Evolutionary conservation across 53 echinoderm and acorn worm genomes (phyloP).

Genomic region (Arbacia lixula): DNA sequence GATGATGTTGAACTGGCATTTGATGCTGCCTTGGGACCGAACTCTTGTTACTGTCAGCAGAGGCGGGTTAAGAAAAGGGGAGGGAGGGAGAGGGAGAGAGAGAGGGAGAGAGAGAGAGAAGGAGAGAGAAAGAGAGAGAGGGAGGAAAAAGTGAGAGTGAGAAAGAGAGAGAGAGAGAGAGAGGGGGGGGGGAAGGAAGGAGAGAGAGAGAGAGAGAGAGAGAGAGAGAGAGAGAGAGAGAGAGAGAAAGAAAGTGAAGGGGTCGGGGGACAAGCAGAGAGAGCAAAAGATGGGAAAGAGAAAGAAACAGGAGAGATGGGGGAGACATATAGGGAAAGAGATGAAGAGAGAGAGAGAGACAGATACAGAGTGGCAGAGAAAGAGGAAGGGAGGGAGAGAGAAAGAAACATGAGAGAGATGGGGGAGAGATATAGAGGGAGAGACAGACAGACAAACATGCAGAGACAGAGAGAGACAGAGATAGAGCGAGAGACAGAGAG

Average conservation of each 20-base stretch:
- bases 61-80: not conserved
- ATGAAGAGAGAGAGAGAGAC: not conserved
- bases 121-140: not conserved
- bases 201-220: not conserved
- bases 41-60: slow-evolving; percentile 86
- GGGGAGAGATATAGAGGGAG: not conserved
- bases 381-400: not conserved
- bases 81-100: not conserved
- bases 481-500: not conserved
- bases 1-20: slow-evolving; percentile 88
- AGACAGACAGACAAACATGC: not conserved
- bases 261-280: not conserved
- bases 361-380: too few species aligned
- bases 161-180: not conserved
- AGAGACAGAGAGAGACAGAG: not conserved
- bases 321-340: too few species aligned
- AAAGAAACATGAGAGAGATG: too few species aligned
- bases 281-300: not conserved
- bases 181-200: not conserved
- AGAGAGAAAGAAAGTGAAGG: not conserved
- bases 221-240: slow-evolving; percentile 4
- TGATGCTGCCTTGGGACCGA: slow-evolving; percentile 91
- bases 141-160: not conserved
- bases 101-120: slow-evolving; percentile 6
- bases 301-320: not conserved